Base-by-base conservation (phyloP, 1,140 invertebrate genomes). In the Drosophila insularis region DNA sequence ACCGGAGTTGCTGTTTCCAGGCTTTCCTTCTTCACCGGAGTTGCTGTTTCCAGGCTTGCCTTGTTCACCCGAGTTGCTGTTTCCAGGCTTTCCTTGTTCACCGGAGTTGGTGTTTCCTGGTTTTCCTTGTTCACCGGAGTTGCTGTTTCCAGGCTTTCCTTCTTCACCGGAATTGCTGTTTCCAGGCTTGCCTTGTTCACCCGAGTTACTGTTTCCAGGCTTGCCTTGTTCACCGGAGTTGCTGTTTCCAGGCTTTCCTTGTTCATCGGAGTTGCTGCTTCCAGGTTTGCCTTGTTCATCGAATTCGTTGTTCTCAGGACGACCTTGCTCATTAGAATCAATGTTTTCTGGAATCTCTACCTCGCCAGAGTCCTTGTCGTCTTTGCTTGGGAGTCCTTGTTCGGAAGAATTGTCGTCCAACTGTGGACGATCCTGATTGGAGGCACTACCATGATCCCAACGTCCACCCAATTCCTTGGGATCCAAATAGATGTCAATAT, bases 401-500 rank as follows among this genome's bases (percentile, higher is more conserved):
- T 37, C 35, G 11, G 35, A 11, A 4, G 2, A 13, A 37, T 37
- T 50, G 8, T 50, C 21, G 17, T 21, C 14, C 17, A 21, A 50
- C 7, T 50, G 43, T 0, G 43, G 43, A 11, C 43, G 43, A 8
- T 21, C 43, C 4, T 46, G 43, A 19, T 46, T 46, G 6, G 7
- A 8, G 19, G 8, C 17, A 50, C 43, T 46, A 7, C 7, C 43
- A 19, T 46, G 5, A 7, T 17, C 14, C 17, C 8, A 21, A 10
- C 17, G 43, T 50, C 43, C 43, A 21, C 17, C 43, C 17, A 50
- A 17, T 6, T 50, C 43, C 19, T 50, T 50, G 17, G 43, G 43
- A 21, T 50, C 43, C 43, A 50, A 50, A 50, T 50, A 21, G 8
- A 50, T 50, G 13, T 50, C 43, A 50, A 50, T 50, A 11, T 50